Conservation (phyloP, 1,140 invertebrate genomes). For the Eupeodes corollae region DNA sequence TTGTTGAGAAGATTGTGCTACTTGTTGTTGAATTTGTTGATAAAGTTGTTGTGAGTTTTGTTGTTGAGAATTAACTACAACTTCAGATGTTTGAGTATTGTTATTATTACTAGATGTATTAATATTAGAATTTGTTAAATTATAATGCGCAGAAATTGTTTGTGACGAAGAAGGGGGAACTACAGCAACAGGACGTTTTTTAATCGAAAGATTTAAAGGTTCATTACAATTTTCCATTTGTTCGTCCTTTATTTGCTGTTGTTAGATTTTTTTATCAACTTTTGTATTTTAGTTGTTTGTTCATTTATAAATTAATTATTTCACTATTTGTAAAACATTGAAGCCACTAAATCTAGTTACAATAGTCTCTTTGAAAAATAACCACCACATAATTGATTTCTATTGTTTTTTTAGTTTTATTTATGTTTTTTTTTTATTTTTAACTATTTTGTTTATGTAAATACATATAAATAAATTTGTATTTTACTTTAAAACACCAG, state of each 20-base stretch:
- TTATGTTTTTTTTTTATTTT: too few relatives aligned
- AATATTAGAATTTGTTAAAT: constrained; percentile 4
- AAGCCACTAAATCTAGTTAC: too few relatives aligned
- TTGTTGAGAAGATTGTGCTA: neutral
- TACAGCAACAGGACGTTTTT: constrained; percentile 40
- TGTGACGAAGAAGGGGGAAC: constrained; percentile 23
- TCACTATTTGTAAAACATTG: neutral
- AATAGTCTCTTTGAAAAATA: too few relatives aligned
- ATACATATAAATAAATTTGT: too few relatives aligned
- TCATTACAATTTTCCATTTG: constrained; percentile 15
- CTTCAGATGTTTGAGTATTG: neutral
- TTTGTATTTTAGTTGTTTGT: neutral
- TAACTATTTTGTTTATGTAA: too few relatives aligned
- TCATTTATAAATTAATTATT: neutral
- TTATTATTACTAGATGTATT: constrained; percentile 1
- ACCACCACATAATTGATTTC: too few relatives aligned
- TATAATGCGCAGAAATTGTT: constrained; percentile 13
- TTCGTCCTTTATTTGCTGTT: constrained; percentile 2
- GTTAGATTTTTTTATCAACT: constrained; percentile 7
- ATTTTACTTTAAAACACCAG: too few relatives aligned
- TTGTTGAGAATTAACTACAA: too few relatives aligned
- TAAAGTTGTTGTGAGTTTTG: neutral
- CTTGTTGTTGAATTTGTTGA: neutral
- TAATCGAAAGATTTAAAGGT: constrained; percentile 38
- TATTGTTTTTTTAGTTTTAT: too few relatives aligned